These are phyloP conservation scores for Crepidodera aurea DNA, from an alignment of 2,888 invertebrate genomes.

Conservation along the genomic window DNA sequence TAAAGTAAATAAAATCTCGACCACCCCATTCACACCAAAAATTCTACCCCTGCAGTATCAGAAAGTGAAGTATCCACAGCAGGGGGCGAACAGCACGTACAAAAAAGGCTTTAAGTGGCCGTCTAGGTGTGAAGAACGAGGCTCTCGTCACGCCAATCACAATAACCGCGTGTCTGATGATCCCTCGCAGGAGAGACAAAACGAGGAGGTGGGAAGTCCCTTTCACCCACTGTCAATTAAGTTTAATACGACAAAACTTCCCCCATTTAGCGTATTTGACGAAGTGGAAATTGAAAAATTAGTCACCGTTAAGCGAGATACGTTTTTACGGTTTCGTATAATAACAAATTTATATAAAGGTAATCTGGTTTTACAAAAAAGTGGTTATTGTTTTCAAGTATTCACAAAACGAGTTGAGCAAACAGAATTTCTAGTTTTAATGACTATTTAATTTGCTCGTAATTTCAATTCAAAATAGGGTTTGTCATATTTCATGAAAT, in stretches of 20 bases:
- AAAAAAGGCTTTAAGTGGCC: conserved; percentile 48
- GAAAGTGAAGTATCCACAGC: conserved; percentile 17
- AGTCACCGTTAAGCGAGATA: neutral
- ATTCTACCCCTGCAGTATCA: conserved; percentile 2
- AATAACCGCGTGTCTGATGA: conserved; percentile 40
- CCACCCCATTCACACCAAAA: neutral
- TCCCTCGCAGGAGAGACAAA: conserved; percentile 41
- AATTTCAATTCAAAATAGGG: no score
- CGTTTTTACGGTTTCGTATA: no score
- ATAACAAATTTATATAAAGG: no score
- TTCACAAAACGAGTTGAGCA: no score
- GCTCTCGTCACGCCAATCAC: conserved; percentile 48
- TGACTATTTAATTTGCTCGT: no score
- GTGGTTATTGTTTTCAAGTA: no score
- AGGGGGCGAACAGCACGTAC: conserved; percentile 19
- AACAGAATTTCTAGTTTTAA: no score
- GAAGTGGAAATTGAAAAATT: conserved; percentile 33
- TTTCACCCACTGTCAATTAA: conserved; percentile 46
- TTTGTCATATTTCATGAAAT: no score
- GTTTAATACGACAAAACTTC: conserved; percentile 43
- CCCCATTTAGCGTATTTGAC: conserved; percentile 35
- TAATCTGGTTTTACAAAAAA: no score
- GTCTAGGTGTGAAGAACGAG: conserved; percentile 49
- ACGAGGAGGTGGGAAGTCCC: conserved; percentile 37
- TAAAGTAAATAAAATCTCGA: neutral